phyloP scores from a whole-genome alignment of 1,140 invertebrate genomes.

The Bombus soroeensis region DNA sequence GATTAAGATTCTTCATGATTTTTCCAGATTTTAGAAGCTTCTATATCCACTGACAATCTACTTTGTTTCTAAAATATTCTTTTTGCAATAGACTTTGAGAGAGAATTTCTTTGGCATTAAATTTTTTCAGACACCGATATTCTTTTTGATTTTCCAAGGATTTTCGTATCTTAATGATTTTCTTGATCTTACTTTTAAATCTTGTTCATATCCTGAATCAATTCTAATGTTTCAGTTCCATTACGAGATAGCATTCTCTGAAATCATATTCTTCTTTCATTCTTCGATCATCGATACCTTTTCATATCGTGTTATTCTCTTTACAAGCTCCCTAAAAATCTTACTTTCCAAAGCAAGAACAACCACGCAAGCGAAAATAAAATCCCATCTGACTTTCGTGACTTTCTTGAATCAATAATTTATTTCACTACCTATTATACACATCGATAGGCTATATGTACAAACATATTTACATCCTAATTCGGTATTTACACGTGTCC shows the following conservation, averaged over 20 bases:
- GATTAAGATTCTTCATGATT: not conserved
- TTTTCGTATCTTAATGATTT: too few relatives aligned
- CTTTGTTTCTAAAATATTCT: too few relatives aligned
- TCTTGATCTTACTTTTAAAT: too few relatives aligned
- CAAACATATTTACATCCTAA: constrained; percentile 76
- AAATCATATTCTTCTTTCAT: not conserved
- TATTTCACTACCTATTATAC: constrained; percentile 75
- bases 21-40: not conserved
- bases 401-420: constrained; percentile 72
- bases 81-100: too few relatives aligned
- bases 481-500: constrained; percentile 70
- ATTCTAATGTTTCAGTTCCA: not conserved
- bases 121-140: too few relatives aligned
- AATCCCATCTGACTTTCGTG: constrained; percentile 3
- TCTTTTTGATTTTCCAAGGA: too few relatives aligned
- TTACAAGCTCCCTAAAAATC: not conserved
- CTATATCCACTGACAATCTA: too few relatives aligned
- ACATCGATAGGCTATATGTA: constrained; percentile 78
- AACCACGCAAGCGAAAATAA: not conserved
- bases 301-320: not conserved
- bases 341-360: not conserved
- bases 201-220: not conserved
- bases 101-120: too few relatives aligned
- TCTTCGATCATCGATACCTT: not conserved
- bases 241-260: not conserved